These are phyloP conservation scores for Dendropsophus ebraccatus DNA, from an alignment of 2,113 vertebrate genomes.

Conservation along the genomic window DNA sequence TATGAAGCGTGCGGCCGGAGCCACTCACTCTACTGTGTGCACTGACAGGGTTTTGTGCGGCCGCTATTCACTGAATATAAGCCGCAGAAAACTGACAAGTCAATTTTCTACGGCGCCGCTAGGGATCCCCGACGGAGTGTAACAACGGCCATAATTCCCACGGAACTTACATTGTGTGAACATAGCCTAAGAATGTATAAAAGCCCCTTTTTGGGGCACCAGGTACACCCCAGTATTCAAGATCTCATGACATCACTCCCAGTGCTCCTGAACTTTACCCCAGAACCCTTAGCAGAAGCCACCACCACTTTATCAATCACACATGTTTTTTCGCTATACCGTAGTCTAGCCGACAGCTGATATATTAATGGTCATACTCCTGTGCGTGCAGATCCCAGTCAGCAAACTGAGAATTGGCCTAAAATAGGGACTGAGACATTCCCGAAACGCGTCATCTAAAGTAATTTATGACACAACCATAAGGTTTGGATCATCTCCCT, in stretches of 20 bases:
- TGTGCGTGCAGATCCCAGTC: neutral
- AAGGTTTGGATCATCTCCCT: neutral
- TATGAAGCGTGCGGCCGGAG: too few species aligned
- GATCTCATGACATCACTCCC: neutral
- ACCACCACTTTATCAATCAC: neutral
- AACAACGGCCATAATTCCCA: too few species aligned
- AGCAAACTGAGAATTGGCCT: neutral
- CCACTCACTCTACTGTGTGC: too few species aligned
- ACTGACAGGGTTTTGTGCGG: too few species aligned
- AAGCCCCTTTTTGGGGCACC: too few species aligned
- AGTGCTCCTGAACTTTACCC: slow-evolving; percentile 3
- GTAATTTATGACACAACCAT: neutral
- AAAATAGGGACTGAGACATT: neutral
- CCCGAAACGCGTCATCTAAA: neutral
- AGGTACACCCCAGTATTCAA: too few species aligned
- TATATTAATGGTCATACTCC: neutral
- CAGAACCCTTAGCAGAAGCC: slow-evolving; percentile 4
- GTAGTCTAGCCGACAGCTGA: slow-evolving; percentile 21
- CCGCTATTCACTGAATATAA: too few species aligned
- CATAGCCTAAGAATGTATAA: too few species aligned
- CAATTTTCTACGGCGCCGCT: too few species aligned
- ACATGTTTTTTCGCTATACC: neutral
- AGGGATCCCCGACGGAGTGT: too few species aligned
- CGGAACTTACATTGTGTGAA: too few species aligned
- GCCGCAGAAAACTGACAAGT: too few species aligned